A percentile compares a stretch with the other conserved stretches of the same genome.
These are phyloP conservation scores for Miichthys miiuy DNA, from an alignment of 2,797 vertebrate species.

Conservation along the genomic window DNA sequence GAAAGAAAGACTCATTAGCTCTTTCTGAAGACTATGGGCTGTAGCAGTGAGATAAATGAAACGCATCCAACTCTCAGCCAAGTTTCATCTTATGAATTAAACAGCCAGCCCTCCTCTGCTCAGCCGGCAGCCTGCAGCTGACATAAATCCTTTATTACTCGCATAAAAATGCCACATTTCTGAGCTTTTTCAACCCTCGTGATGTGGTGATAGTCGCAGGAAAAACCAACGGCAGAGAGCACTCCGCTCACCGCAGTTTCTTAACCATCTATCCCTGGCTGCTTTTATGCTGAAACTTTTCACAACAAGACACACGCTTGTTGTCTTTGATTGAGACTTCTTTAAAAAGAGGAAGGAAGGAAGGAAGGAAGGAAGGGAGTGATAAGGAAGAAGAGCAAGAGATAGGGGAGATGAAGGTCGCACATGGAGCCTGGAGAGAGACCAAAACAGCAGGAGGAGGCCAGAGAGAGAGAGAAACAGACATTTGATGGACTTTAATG, in stretches of 20 bases:
- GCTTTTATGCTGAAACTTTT: not conserved
- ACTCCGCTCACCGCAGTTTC: not conserved
- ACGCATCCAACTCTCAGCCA: constrained; percentile 56
- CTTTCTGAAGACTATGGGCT: constrained; percentile 43
- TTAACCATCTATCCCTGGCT: not conserved
- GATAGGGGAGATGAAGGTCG: constrained; percentile 6
- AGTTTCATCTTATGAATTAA: constrained; percentile 71
- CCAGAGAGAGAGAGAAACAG: not conserved
- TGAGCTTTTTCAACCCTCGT: constrained; percentile 27
- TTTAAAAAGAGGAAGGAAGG: not conserved
- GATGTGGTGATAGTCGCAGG: constrained; percentile 41
- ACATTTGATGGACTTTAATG: constrained; percentile 36
- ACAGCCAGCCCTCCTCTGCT: constrained; percentile 48
- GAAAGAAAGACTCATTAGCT: constrained; percentile 36
- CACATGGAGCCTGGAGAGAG: not conserved
- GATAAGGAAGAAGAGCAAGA: not conserved
- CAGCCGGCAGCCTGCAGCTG: constrained; percentile 44
- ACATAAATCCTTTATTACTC: constrained; percentile 70
- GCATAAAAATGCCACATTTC: constrained; percentile 57
- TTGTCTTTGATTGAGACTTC: constrained; percentile 30
- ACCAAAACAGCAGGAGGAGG: not conserved
- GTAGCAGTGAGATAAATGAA: constrained; percentile 68
- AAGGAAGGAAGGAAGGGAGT: no score
- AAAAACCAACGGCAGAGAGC: constrained; percentile 9
- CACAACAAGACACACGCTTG: not conserved